Conservation (phyloP, 2,797 vertebrate species). For the Anguilla pacifica region DNA sequence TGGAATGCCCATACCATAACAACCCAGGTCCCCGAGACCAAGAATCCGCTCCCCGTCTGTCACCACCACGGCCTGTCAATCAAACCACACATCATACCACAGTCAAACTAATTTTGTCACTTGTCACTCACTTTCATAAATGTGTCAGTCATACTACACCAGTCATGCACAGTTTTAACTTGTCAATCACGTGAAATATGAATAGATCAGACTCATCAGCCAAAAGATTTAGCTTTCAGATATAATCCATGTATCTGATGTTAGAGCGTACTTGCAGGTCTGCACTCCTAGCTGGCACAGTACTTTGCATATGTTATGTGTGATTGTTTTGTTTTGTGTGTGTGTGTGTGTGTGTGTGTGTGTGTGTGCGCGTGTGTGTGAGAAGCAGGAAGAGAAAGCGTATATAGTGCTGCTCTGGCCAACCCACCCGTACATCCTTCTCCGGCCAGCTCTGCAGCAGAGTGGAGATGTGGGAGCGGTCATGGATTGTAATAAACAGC, state of each 20-base stretch:
- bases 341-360: constrained; percentile 21
- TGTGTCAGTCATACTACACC: constrained; percentile 10
- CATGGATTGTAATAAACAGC: constrained; percentile 93
- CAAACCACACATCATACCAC: constrained; percentile 19
- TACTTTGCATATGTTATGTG: neutral
- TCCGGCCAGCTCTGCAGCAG: constrained; percentile 93
- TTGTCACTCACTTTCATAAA: neutral
- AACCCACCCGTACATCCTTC: constrained; percentile 80
- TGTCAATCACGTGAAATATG: neutral
- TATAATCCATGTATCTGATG: constrained; percentile 7
- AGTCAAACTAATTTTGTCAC: constrained; percentile 33
- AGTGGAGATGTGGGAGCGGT: constrained; percentile 85
- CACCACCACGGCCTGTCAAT: constrained; percentile 86
- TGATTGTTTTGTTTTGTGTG: neutral
- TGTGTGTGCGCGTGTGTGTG: constrained; percentile 28
- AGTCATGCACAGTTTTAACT: constrained; percentile 21
- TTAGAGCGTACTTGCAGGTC: constrained; percentile 38
- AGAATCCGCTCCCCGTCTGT: constrained; percentile 97
- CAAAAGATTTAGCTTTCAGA: constrained; percentile 39
- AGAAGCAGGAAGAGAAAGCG: constrained; percentile 29
- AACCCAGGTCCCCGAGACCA: constrained; percentile 94
- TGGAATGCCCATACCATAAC: constrained; percentile 96
- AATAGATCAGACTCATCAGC: constrained; percentile 8
- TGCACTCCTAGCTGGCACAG: constrained; percentile 19
- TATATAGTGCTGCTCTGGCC: constrained; percentile 34